Percentiles rank a stretch among this genome's conserved stretches.
phyloP scores from a whole-genome alignment of 2,888 invertebrate species.

The Leptothorax acervorum region DNA sequence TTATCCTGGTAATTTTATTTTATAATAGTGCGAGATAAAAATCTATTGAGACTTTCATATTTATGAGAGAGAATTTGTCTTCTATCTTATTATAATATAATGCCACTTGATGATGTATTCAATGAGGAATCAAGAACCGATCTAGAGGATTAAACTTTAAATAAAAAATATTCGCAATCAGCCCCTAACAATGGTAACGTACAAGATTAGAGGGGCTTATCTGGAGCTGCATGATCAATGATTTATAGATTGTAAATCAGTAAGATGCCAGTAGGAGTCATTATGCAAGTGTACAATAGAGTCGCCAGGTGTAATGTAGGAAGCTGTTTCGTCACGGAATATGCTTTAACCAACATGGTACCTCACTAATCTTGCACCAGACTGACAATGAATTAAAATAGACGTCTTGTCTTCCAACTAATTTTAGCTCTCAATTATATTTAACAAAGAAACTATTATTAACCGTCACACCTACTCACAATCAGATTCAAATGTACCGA shows the following conservation, averaged over 20 bases:
- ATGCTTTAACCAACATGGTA: conserved; percentile 11
- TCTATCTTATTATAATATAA: conserved; percentile 1
- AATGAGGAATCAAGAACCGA: neutral
- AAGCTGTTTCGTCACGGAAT: conserved; percentile 37
- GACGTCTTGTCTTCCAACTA: neutral
- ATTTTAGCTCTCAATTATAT: neutral
- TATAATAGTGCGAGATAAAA: neutral
- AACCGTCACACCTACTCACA: neutral
- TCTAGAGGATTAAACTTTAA: conserved; percentile 5
- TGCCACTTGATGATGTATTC: neutral
- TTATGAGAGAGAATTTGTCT: neutral
- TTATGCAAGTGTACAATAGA: conserved; percentile 43
- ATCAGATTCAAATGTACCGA: neutral
- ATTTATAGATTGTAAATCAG: conserved; percentile 62
- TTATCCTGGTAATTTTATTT: neutral
- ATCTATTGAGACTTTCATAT: neutral
- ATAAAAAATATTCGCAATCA: conserved; percentile 15
- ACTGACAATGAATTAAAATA: neutral
- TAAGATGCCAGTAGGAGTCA: conserved; percentile 53
- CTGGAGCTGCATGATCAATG: conserved; percentile 17
- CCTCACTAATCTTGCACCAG: neutral
- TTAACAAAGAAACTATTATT: neutral
- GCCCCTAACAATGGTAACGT: conserved; percentile 6
- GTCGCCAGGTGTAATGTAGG: conserved; percentile 44
- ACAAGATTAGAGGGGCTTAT: conserved; percentile 33